These are phyloP conservation scores for Rhagologus leucostigma DNA, from an alignment of 2,113 vertebrate species.

Conservation along the genomic window DNA sequence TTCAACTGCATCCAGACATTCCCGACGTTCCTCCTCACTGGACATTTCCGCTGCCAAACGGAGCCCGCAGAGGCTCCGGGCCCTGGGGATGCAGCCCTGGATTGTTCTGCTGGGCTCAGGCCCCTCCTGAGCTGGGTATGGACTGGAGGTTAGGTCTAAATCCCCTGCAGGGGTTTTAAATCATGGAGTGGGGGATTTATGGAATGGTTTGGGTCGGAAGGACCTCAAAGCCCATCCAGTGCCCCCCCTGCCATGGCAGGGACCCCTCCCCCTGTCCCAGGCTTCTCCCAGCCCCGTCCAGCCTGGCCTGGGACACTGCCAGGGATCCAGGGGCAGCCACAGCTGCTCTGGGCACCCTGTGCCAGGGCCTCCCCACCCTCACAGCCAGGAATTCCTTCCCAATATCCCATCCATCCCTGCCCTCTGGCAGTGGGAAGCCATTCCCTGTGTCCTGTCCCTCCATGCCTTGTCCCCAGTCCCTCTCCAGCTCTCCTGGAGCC, in stretches of 20 bases:
- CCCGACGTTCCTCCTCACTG: neutral
- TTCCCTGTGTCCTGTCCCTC: neutral
- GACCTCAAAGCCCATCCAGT: accelerated
- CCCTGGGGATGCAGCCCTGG: neutral
- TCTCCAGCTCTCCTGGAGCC: neutral
- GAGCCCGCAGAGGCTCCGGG: neutral
- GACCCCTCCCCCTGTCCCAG: neutral
- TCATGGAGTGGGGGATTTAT: neutral
- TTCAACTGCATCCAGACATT: neutral
- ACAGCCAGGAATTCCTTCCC: neutral
- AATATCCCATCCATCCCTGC: neutral
- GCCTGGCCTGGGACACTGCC: neutral
- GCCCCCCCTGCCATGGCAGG: neutral
- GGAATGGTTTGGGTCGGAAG: neutral
- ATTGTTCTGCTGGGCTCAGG: neutral
- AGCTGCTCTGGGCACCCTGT: neutral
- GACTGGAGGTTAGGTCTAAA: neutral
- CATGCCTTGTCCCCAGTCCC: neutral
- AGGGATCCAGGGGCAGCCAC: neutral
- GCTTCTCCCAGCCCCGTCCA: neutral
- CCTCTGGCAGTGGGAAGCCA: neutral
- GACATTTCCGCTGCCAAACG: neutral
- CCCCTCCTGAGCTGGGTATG: accelerated
- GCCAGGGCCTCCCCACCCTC: neutral
- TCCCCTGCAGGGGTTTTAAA: neutral